Conservation (phyloP, 2,888 invertebrate genomes). For the Lordiphosa andalusiaca region DNA sequence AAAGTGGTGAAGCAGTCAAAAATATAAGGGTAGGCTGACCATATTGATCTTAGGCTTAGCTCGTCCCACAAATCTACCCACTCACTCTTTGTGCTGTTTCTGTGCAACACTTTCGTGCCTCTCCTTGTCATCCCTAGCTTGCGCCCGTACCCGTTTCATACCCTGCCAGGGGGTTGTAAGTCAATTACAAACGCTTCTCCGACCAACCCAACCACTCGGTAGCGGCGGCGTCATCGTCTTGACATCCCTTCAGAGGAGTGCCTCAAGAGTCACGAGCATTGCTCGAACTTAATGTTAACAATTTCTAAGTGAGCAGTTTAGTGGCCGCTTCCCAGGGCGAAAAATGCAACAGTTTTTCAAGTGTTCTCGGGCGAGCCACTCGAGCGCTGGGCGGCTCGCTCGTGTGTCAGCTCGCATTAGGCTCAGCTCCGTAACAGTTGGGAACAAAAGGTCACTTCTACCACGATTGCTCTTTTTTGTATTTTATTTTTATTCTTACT, state of each 20-base stretch:
- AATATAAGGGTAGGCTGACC: too few relatives aligned
- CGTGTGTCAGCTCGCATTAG: conserved; percentile 69
- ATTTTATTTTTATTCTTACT: conserved; percentile 50
- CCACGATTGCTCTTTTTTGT: conserved; percentile 37
- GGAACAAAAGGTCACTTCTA: conserved; percentile 26
- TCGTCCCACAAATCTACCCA: too few relatives aligned
- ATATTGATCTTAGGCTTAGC: too few relatives aligned
- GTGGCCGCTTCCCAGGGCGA: conserved; percentile 51
- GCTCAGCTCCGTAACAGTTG: conserved; percentile 36
- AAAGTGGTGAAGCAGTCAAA: too few relatives aligned
- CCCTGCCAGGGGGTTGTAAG: conserved; percentile 26
- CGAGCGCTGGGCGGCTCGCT: conserved; percentile 30
- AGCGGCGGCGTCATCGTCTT: conserved; percentile 22
- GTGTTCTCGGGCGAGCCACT: conserved; percentile 24
- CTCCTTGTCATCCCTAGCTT: conserved; percentile 15
- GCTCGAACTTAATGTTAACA: conserved; percentile 55
- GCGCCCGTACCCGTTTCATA: background rate
- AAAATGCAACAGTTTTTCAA: conserved; percentile 67
- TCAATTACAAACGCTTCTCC: conserved; percentile 67
- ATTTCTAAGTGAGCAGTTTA: conserved; percentile 69
- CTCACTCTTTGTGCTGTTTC: too few relatives aligned
- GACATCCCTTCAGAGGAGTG: conserved; percentile 9
- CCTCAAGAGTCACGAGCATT: conserved; percentile 11
- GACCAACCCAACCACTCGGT: conserved; percentile 39
- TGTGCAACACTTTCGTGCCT: background rate